Evolutionary conservation across 2,888 invertebrate genomes (phyloP), one percentile per base, ranked within the genome.

Genomic region (Eucriotettix oculatus): DNA sequence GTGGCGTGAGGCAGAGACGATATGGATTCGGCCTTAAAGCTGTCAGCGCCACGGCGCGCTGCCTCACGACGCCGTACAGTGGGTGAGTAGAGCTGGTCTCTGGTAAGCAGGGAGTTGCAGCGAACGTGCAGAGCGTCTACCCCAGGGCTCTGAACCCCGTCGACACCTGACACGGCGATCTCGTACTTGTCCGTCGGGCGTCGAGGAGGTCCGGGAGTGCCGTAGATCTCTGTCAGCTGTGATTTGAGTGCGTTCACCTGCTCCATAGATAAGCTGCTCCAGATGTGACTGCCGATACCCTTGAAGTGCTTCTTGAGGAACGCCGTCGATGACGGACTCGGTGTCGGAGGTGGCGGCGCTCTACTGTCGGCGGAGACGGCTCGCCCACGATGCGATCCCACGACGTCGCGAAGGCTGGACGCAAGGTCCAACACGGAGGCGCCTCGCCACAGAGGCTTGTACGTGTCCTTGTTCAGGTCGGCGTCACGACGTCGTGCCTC

Each of bases 371-470:
- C 66, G 10, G 66, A 62, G 16, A 67, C 65, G 40, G 68, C 68
- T 10, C 68, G 65, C 10, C 68, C 68, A 42, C 68, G 62, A 60
- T 66, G 67, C n/a, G 68, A 68, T 29, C 65, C 64, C 10, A 66
- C 65, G 7, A 65, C 62, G 54, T 65, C 81, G 58, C 83, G 81
- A 68, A 90, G 81, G 62, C 78, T 83, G 64, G 81, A 82, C 0
- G 90, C 90, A 56, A 90, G 79, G 74, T 90, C 87, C 1, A 84
- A 81, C 0, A 91, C 90, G 12, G 90, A 90, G 65, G 79, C 86
- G 10, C 90, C 90, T 54, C 91, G 77, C 90, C 90, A 91, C 41
- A 89, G 75, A 3, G 88, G 87, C 70, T 87, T 89, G 69, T 89
- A 88, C 1, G 79, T 79, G 66, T 89, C 89, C 70, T 83, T 84